Percentiles rank a stretch among this genome's conserved stretches.
These are phyloP conservation scores for Heterodera schachtii DNA, from an alignment of 1,140 invertebrate species.

Conservation along the genomic window DNA sequence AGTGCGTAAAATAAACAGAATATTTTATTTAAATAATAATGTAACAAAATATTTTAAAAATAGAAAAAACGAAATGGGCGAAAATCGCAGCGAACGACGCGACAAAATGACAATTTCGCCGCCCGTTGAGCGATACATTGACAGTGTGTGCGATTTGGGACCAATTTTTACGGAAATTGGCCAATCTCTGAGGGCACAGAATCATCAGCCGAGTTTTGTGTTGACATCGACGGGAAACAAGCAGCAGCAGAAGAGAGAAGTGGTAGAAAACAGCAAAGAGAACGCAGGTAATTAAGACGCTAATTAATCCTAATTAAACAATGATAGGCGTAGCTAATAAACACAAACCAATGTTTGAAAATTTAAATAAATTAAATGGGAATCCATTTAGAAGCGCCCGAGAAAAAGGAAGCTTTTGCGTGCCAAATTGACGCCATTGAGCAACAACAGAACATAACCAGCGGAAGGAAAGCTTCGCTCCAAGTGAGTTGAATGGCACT, in stretches of 20 bases:
- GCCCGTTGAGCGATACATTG: constrained; percentile 28
- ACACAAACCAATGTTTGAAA: too few species aligned
- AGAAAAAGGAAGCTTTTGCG: not conserved
- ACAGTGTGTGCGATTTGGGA: constrained; percentile 26
- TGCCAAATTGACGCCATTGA: not conserved
- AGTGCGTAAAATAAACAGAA: not conserved
- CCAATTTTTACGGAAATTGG: constrained; percentile 32
- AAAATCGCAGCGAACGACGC: not conserved
- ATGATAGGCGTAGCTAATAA: too few species aligned
- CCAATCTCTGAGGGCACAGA: constrained; percentile 19
- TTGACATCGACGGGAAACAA: not conserved
- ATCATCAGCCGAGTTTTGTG: not conserved
- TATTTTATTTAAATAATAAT: not conserved
- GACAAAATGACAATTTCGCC: constrained; percentile 21
- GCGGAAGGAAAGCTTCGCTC: too few species aligned
- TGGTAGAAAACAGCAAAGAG: not conserved
- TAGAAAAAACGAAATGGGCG: not conserved
- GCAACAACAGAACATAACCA: not conserved
- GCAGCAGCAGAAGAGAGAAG: not conserved
- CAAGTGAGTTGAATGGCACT: too few species aligned
- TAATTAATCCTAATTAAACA: too few species aligned
- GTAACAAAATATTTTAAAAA: not conserved
- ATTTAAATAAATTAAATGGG: too few species aligned
- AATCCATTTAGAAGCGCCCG: not conserved
- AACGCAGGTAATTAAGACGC: not conserved